Conservation (phyloP, 2,797 vertebrate genomes). For the Gadopsis bispinosus region DNA sequence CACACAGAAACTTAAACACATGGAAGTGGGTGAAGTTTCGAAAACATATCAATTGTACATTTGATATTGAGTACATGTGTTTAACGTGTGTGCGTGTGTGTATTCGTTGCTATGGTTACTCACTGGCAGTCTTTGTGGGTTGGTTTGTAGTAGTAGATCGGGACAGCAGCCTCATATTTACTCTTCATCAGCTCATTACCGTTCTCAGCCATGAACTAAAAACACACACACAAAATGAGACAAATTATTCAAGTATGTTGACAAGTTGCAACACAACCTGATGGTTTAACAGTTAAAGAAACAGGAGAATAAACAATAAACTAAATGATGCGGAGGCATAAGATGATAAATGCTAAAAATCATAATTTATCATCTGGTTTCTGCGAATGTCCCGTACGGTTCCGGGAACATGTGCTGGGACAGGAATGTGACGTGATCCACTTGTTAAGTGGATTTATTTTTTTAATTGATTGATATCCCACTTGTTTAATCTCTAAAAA, state of each 20-base stretch:
- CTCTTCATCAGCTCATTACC: slow-evolving; percentile 87
- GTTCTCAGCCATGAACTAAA: slow-evolving; percentile 88
- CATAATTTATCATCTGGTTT: slow-evolving; percentile 14
- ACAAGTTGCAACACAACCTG: no score
- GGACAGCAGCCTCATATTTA: slow-evolving; percentile 88
- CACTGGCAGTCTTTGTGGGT: slow-evolving; percentile 91
- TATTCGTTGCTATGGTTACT: slow-evolving; percentile 72
- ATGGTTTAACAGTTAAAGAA: no score
- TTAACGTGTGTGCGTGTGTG: slow-evolving; percentile 3
- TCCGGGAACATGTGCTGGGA: background rate
- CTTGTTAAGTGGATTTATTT: no score
- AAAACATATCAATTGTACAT: background rate
- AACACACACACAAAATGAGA: slow-evolving; percentile 36
- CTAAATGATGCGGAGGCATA: background rate
- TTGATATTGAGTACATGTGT: no score
- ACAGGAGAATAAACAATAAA: background rate
- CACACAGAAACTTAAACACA: no score
- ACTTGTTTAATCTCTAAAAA: background rate
- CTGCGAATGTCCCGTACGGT: background rate
- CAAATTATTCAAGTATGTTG: no score
- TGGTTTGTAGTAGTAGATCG: slow-evolving; percentile 92
- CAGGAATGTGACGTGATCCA: background rate
- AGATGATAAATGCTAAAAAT: slow-evolving; percentile 14
- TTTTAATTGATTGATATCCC: background rate
- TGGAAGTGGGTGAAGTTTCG: no score